Evolutionary conservation across 1,140 invertebrate species (phyloP).

Genomic region (Leptinotarsa texana): DNA sequence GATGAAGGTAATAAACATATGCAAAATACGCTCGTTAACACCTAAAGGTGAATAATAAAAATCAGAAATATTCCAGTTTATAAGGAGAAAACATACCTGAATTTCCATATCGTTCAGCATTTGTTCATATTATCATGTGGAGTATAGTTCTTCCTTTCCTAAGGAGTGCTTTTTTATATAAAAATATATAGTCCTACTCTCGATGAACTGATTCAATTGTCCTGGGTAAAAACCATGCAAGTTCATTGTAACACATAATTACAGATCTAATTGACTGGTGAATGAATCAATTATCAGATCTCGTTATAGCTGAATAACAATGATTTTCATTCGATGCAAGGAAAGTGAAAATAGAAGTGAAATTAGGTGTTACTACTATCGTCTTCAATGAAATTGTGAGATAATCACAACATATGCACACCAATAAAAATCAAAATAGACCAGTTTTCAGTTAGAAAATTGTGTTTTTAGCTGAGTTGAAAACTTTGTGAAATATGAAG

Average conservation of each 20-base stretch:
- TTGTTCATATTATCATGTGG: not conserved
- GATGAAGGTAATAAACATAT: not conserved
- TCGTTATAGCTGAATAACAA: too few species aligned
- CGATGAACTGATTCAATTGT: not conserved
- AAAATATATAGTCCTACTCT: not conserved
- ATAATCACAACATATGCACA: too few species aligned
- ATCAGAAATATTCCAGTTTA: not conserved
- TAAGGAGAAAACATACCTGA: not conserved
- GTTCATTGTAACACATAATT: not conserved
- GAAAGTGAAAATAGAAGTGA: too few species aligned
- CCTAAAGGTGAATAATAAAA: not conserved
- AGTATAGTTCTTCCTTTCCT: not conserved
- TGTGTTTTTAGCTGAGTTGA: too few species aligned
- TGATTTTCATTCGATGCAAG: too few species aligned
- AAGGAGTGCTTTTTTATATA: not conserved
- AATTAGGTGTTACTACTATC: too few species aligned
- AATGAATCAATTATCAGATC: not conserved
- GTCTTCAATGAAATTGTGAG: too few species aligned
- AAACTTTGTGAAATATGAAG: too few species aligned
- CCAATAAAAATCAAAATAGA: too few species aligned
- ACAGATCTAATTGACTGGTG: not conserved
- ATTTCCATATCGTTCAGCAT: not conserved
- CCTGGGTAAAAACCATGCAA: not conserved
- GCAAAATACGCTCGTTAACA: conserved; percentile 1
- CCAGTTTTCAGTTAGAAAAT: too few species aligned